Evolutionary conservation across 2,113 vertebrate genomes (phyloP).

Genomic region (Salvator merianae): DNA sequence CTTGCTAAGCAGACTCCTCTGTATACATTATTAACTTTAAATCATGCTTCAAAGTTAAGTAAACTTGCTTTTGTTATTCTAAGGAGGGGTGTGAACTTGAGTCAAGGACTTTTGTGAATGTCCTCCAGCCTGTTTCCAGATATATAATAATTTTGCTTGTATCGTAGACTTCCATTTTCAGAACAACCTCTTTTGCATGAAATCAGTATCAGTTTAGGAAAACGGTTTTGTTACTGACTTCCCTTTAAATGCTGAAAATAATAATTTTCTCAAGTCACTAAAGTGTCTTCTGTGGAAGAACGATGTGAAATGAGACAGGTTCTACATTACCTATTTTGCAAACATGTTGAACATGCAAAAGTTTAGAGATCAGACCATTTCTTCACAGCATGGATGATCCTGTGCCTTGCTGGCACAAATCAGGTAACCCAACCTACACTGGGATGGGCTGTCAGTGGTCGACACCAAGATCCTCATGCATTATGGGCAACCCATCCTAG

Average conservation of each 20-base stretch:
- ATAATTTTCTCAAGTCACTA: neutral
- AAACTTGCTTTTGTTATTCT: slow-evolving; percentile 4
- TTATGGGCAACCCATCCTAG: too few species aligned
- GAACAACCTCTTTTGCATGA: neutral
- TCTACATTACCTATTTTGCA: neutral
- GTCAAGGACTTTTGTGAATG: slow-evolving; percentile 22
- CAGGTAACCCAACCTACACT: too few species aligned
- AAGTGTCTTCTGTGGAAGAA: neutral
- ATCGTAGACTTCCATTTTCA: neutral
- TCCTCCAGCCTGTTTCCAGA: neutral
- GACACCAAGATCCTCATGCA: too few species aligned
- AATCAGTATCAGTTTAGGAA: neutral
- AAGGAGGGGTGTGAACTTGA: neutral
- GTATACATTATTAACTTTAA: slow-evolving; percentile 12
- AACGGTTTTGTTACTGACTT: neutral
- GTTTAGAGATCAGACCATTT: neutral
- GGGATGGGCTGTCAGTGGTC: too few species aligned
- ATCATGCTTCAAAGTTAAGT: neutral
- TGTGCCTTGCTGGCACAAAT: too few species aligned
- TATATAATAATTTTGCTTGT: neutral
- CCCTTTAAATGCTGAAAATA: neutral
- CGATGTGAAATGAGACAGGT: neutral
- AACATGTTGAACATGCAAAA: neutral
- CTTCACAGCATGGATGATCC: too few species aligned
- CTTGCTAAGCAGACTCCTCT: neutral